Evolutionary conservation across 2,888 invertebrate genomes (phyloP).

Genomic region (Lottia gigantea): DNA sequence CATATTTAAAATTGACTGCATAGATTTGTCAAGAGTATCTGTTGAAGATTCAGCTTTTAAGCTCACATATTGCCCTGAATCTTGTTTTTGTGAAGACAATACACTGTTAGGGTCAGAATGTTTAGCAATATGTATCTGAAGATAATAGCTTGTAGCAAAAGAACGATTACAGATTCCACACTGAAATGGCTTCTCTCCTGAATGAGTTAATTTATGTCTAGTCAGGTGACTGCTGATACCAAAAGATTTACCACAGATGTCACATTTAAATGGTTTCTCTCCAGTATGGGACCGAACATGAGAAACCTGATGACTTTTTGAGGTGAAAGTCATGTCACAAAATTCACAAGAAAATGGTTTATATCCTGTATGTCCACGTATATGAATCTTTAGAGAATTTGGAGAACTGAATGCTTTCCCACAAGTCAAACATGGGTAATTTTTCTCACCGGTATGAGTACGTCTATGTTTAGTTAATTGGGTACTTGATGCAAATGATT

Average conservation of each 20-base stretch:
- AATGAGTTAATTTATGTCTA: conserved; percentile 7
- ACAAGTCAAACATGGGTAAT: conserved; percentile 29
- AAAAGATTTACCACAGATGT: conserved; percentile 11
- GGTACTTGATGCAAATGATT: conserved; percentile 29
- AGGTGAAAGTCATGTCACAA: conserved; percentile 15
- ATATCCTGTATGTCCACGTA: conserved; percentile 10
- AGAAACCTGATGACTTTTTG: neutral
- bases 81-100: too few species aligned
- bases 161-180: conserved; percentile 11
- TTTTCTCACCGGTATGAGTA: conserved; percentile 30
- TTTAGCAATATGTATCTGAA: too few species aligned
- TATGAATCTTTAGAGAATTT: neutral
- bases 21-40: too few species aligned
- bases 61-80: too few species aligned
- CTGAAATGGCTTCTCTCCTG: conserved; percentile 11
- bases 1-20: too few species aligned
- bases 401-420: conserved; percentile 24
- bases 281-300: conserved; percentile 14
- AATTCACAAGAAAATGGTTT: conserved; percentile 14
- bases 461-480: conserved; percentile 27
- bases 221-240: conserved; percentile 10
- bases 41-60: too few species aligned
- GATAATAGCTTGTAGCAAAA: too few species aligned
- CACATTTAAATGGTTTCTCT: conserved; percentile 17
- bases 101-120: too few species aligned